phyloP scores from a whole-genome alignment of 2,797 vertebrate genomes.

The Pseudochirops cupreus region DNA sequence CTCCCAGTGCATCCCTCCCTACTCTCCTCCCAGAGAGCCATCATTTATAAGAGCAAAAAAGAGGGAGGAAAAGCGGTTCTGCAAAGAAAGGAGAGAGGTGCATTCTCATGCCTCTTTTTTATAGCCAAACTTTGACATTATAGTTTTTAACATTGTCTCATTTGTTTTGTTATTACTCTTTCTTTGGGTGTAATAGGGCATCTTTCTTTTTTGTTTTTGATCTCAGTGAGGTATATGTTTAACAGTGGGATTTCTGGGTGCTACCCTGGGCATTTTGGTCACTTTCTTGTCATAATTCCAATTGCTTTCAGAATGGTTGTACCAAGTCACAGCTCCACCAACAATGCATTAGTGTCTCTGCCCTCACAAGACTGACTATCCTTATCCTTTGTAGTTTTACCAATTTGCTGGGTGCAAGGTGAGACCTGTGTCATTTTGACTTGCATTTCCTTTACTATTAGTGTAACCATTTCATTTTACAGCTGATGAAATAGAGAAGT shows the following conservation, averaged over 20 bases:
- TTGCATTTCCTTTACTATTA: not conserved
- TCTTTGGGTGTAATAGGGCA: not conserved
- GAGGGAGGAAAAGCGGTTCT: not conserved
- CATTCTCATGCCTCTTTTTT: not conserved
- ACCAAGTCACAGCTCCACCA: not conserved
- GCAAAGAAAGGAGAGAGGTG: not conserved
- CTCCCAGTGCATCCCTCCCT: not conserved
- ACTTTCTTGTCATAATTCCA: not conserved
- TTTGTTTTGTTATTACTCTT: not conserved
- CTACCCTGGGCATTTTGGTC: not conserved
- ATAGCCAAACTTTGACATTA: not conserved
- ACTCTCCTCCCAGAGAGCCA: not conserved
- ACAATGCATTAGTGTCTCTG: not conserved
- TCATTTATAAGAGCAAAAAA: not conserved
- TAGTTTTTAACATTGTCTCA: not conserved
- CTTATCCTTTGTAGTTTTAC: not conserved
- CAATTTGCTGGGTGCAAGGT: not conserved
- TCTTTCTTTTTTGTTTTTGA: not conserved
- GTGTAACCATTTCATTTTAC: not conserved
- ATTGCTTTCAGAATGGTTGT: not conserved
- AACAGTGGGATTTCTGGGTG: not conserved
- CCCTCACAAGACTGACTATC: not conserved
- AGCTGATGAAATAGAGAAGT: not conserved
- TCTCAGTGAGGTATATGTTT: not conserved
- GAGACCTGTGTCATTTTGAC: not conserved